Conservation (phyloP, 1,140 invertebrate species). For the Eumeta japonica region DNA sequence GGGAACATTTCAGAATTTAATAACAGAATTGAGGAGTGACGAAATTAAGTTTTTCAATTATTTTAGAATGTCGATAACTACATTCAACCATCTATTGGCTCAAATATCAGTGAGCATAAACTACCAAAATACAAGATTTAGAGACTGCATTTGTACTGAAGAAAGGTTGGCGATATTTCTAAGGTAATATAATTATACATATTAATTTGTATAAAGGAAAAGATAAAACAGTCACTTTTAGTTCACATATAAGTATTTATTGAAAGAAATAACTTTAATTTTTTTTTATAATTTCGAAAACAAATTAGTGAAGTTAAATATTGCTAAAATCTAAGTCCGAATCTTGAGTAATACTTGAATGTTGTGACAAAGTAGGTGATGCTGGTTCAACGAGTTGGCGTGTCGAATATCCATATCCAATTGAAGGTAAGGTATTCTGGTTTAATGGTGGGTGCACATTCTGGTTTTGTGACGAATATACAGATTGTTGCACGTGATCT, state of each 20-base stretch:
- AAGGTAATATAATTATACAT: slow-evolving; percentile 1
- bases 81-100: slow-evolving; percentile 4
- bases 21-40: slow-evolving; percentile 4
- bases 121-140: no score
- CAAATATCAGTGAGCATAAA: slow-evolving; percentile 4
- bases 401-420: not conserved
- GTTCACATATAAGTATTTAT: slow-evolving; percentile 1
- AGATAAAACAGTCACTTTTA: no score
- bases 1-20: no score
- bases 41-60: no score
- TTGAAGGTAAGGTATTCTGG: not conserved
- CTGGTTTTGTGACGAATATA: no score
- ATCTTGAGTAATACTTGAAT: no score
- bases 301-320: no score
- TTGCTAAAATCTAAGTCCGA: slow-evolving; percentile 1
- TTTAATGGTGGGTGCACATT: slow-evolving; percentile 1
- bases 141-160: slow-evolving; percentile 1
- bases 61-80: no score
- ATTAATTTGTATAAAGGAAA: no score
- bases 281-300: not conserved
- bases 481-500: no score
- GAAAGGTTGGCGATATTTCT: slow-evolving; percentile 1
- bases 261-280: slow-evolving; percentile 1
- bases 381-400: slow-evolving; percentile 1
- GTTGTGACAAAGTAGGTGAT: not conserved